These are phyloP conservation scores for Periophthalmodon schlosseri DNA, from an alignment of 2,113 vertebrate species.

Conservation along the genomic window DNA sequence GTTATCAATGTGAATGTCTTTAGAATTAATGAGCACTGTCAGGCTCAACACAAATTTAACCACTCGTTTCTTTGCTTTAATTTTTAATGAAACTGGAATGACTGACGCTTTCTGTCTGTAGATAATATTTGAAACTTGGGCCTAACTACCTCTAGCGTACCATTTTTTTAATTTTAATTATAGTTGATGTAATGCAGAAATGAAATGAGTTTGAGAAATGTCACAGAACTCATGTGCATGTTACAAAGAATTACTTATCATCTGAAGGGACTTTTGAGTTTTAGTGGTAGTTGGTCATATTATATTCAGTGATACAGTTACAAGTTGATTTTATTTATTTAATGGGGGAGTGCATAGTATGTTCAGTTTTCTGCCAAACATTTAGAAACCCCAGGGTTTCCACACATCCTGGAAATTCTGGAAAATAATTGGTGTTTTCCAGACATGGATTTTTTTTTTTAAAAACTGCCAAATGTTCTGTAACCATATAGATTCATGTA, in stretches of 20 bases:
- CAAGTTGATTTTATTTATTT: too few relatives aligned
- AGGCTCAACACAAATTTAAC: conserved; percentile 40
- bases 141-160: neutral
- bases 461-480: too few relatives aligned
- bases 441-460: too few relatives aligned
- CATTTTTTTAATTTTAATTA: neutral
- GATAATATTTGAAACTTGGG: neutral
- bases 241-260: neutral
- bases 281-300: neutral
- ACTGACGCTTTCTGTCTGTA: neutral
- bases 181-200: neutral
- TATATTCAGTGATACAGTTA: neutral
- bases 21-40: conserved; percentile 42
- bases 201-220: too few relatives aligned
- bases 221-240: too few relatives aligned
- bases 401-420: too few relatives aligned
- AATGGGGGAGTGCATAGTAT: too few relatives aligned
- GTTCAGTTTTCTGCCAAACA: too few relatives aligned
- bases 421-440: too few relatives aligned
- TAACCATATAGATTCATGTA: too few relatives aligned
- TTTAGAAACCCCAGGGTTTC: too few relatives aligned
- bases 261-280: neutral
- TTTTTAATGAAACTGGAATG: conserved; percentile 14
- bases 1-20: conserved; percentile 36
- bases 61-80: conserved; percentile 35